Conservation (phyloP, 2,113 vertebrate genomes). For the Dermatemys mawii region DNA sequence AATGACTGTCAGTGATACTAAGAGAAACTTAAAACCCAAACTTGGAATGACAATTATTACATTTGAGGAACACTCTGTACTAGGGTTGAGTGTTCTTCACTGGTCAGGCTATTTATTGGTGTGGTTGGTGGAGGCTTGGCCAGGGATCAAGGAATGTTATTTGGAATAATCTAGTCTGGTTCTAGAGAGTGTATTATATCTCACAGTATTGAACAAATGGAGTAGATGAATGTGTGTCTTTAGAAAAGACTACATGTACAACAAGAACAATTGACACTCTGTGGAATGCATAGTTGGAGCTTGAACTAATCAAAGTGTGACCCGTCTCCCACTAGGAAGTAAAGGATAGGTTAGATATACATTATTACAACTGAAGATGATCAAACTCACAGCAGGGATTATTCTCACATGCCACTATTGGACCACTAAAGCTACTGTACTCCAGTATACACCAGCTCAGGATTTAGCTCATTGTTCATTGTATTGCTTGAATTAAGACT, state of each 20-base stretch:
- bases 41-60: neutral
- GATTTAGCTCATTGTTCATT: accelerated
- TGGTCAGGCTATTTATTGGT: neutral
- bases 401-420: neutral
- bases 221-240: neutral
- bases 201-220: neutral
- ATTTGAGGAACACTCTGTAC: neutral
- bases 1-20: neutral
- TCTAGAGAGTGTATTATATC: neutral
- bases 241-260: neutral
- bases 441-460: neutral
- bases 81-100: neutral
- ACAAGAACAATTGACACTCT: neutral
- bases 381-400: neutral
- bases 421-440: neutral
- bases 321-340: neutral
- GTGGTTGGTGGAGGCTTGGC: neutral
- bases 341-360: neutral
- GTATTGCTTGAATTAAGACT: neutral
- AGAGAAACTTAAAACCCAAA: neutral
- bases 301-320: neutral
- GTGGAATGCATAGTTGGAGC: neutral
- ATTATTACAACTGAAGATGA: neutral
- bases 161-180: neutral
- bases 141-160: neutral